Base-by-base conservation (phyloP, 1,140 invertebrate genomes). In the Atta texana region DNA sequence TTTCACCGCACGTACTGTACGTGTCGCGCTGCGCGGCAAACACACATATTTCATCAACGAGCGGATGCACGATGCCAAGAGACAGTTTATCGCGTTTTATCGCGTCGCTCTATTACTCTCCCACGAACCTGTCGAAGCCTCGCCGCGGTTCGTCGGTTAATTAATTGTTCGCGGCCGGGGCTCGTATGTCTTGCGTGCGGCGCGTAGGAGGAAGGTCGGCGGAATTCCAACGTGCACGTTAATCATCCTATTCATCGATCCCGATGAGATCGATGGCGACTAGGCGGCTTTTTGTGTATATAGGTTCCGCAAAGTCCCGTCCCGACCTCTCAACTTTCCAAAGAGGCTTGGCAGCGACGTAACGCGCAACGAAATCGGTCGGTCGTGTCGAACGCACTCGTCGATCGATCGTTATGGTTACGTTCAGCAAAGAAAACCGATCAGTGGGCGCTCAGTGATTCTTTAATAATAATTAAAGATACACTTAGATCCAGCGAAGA, bases 191-290 rank as follows among this genome's bases (percentile, higher is more conserved):
- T 74, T 39, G 63, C 76, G 75, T 12, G 78, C 18, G 78, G 31
- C 85, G 77, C 85, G 85, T 89, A 72, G 78, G 88, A 55, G 85
- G 68, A 89, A 85, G 63, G 44, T 88, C 74, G 71, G 80, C 57
- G 75, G 39, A 85, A 89, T 77, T 66, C 78, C 59, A 81, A 31
- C 74, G 71, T 34, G 77, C 49, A 75, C 89, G 80, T 91, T 90
- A 91, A 91, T 91, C 89, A 88, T 90, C 44, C 87, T 77, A 88
- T 90, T 91, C 87, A 89, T 90, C 82, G 86, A 90, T 87, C 78
- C 63, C 24, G 75, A 59, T 55, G 86, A 87, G 80, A 85, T 89
- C 80, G 86, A 90, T 87, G 80, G 66, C 44, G 55, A 71, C 78
- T 34, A n/a, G 75, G 31, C 71, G 66, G 78, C 84, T 84, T 12